phyloP scores from a whole-genome alignment of 2,888 invertebrate genomes.

The Baronia brevicornis region DNA sequence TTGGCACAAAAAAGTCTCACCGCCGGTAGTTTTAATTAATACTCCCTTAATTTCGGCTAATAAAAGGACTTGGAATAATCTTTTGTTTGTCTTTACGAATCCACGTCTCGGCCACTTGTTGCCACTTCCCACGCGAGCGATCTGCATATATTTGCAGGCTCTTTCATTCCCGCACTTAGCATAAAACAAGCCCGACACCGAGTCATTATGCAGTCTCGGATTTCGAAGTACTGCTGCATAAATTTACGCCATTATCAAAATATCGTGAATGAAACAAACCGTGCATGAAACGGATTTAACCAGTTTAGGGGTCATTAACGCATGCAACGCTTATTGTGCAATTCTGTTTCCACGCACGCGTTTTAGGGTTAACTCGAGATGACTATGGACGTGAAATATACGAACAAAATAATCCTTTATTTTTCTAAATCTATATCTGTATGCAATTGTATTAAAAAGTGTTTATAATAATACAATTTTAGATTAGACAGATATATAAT shows the following conservation, averaged over 20 bases:
- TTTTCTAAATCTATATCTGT: too few species aligned
- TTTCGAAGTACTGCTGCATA: conserved; percentile 64
- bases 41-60: background rate
- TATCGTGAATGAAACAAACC: conserved; percentile 62
- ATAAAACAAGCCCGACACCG: conserved; percentile 69
- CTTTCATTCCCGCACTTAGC: conserved; percentile 67
- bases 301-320: conserved; percentile 63
- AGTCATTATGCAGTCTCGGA: conserved; percentile 69
- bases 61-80: conserved; percentile 13
- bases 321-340: conserved; percentile 55
- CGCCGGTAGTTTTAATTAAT: conserved; percentile 14
- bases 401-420: too few species aligned
- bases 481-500: too few species aligned
- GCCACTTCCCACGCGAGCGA: conserved; percentile 70
- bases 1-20: conserved; percentile 22
- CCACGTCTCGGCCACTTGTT: conserved; percentile 64
- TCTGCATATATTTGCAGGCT: conserved; percentile 69
- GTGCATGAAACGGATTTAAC: conserved; percentile 56
- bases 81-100: conserved; percentile 41
- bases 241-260: conserved; percentile 72
- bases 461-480: too few species aligned
- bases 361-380: conserved; percentile 25
- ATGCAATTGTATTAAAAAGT: too few species aligned
- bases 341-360: conserved; percentile 29
- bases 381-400: too few species aligned